phyloP scores from a whole-genome alignment of 2,888 invertebrate genomes.

The Syrista parreyssii region DNA sequence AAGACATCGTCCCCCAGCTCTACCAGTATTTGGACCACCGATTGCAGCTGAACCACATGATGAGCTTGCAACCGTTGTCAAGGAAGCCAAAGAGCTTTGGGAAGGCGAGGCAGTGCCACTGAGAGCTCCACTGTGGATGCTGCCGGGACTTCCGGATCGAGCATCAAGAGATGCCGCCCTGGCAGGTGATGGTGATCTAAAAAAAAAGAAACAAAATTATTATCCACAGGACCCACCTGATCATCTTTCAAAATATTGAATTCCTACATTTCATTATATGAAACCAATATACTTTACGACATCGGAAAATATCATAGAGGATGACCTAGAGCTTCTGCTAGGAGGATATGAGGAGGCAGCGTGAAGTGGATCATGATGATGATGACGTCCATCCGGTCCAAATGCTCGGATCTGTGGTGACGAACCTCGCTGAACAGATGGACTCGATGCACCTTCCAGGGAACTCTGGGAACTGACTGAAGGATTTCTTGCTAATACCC shows the following conservation, averaged over 20 bases:
- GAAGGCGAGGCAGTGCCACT: slow-evolving; percentile 73
- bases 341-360: slow-evolving; percentile 60
- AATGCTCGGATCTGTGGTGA: slow-evolving; percentile 88
- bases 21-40: slow-evolving; percentile 27
- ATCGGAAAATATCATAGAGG: background rate
- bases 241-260: no score
- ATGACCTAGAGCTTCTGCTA: slow-evolving; percentile 54
- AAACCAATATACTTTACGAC: background rate
- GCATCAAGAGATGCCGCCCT: slow-evolving; percentile 83
- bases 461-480: slow-evolving; percentile 88
- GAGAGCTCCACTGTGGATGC: slow-evolving; percentile 55
- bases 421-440: slow-evolving; percentile 78
- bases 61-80: slow-evolving; percentile 66
- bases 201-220: background rate
- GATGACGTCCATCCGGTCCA: slow-evolving; percentile 79
- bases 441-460: slow-evolving; percentile 73
- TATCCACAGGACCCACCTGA: no score
- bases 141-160: slow-evolving; percentile 72
- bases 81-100: slow-evolving; percentile 78
- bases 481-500: slow-evolving; percentile 75
- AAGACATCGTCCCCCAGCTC: slow-evolving; percentile 71
- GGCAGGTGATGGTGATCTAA: slow-evolving; percentile 81
- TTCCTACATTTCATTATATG: background rate
- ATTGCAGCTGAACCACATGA: slow-evolving; percentile 57
- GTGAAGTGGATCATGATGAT: slow-evolving; percentile 47